Base-by-base conservation (phyloP, 2,888 invertebrate genomes). In the Stomorhina lunata region DNA sequence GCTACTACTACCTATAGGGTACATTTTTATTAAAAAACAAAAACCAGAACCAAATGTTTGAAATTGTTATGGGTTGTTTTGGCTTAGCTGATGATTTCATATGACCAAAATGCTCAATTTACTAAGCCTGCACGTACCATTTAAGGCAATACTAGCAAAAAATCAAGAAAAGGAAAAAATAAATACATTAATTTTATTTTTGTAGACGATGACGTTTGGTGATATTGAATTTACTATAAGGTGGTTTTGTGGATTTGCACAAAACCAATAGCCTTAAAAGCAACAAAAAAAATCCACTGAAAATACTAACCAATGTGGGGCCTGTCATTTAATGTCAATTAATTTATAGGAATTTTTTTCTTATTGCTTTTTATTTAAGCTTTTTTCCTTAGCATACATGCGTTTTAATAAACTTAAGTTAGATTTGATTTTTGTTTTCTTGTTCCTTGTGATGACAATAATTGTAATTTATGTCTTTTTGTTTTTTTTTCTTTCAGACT, bases 401-500 rank as follows among this genome's bases (percentile, higher is more conserved):
- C 61, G 71, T 71, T 63, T 25, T 34, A 63, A 77, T 48, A 17
- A 29, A 17, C 50, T 59, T 80, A 48, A 27, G 55, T 68, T 69
- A 53, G 53, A 53, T 69, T 72, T 32, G 29, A 27, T 72, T 81
- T 66, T 72, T n/a, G 22, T 53, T 50, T 59, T 59, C n/a, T 53
- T 34, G 34, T 43, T 22, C 72, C 69, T n/a, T n/a, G n/a, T n/a
- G n/a, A n/a, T 79, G 79, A 79, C 75, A 80, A 80, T 80, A 82
- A 82, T 82, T 83, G 80, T 83, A 80, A 83, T 83, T 83, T 76
- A 83, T 76, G 77, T 77, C 66, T 45, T 72, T 71, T 53, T 40
- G 57, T 37, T 34, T 50, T 22, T 59, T 22, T 50, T 32, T 17
- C 29, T 80, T 91, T 83, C 92, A 96, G 96, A 91, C 93, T 96